Evolutionary conservation across 1,140 invertebrate genomes (phyloP).

Genomic region (Atta cephalotes): DNA sequence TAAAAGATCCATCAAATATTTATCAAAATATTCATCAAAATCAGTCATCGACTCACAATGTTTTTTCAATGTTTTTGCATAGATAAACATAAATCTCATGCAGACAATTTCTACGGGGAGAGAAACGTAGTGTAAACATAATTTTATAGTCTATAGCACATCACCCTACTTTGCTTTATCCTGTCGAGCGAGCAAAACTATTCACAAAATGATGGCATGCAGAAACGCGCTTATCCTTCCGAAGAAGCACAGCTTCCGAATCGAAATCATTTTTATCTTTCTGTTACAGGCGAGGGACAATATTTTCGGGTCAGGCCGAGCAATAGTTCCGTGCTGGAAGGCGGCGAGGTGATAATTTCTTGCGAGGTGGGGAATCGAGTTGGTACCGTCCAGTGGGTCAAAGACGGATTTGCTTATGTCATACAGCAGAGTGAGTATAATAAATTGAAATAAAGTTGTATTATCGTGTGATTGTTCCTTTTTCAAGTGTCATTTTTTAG

Average conservation of each 20-base stretch:
- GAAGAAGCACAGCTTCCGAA: not conserved
- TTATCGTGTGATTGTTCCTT: not conserved
- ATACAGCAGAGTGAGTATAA: constrained; percentile 82
- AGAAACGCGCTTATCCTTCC: constrained; percentile 4
- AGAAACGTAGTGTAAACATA: constrained; percentile 6
- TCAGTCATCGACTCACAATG: not conserved
- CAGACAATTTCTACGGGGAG: not conserved
- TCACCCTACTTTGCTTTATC: not conserved
- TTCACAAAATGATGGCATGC: not conserved
- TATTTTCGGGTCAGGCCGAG: constrained; percentile 93
- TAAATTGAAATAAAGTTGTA: constrained; percentile 16
- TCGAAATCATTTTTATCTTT: constrained; percentile 61
- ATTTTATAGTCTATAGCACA: constrained; percentile 37
- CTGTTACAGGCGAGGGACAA: constrained; percentile 87
- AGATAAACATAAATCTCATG: constrained; percentile 29
- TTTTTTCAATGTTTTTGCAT: not conserved
- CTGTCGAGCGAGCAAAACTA: constrained; percentile 12
- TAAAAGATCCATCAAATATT: not conserved
- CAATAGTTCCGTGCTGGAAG: constrained; percentile 93
- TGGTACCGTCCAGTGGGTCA: constrained; percentile 97
- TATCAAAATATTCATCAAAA: not conserved
- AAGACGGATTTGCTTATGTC: constrained; percentile 97
- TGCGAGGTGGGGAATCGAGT: constrained; percentile 94
- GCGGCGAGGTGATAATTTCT: constrained; percentile 92
- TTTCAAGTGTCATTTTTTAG: not conserved